Conservation (phyloP, 1,140 invertebrate genomes). For the Calephelis virginiensis region DNA sequence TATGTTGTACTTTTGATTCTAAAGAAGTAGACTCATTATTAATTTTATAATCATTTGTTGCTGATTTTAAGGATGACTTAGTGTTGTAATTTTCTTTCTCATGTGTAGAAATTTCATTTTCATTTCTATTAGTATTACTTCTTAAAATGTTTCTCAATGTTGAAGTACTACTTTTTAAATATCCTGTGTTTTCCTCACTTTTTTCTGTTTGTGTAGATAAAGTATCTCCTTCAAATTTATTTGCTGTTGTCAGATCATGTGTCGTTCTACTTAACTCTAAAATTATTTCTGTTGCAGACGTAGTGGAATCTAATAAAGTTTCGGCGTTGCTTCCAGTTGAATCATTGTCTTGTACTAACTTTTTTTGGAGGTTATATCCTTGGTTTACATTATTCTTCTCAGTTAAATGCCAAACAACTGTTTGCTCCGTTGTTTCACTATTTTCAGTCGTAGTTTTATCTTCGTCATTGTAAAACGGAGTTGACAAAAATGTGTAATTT, state of each 20-base stretch:
- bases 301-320: not conserved
- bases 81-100: not conserved
- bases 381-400: not conserved
- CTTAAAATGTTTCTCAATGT: not conserved
- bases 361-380: not conserved
- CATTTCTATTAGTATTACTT: not conserved
- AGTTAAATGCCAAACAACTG: too few species aligned
- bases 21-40: too few species aligned
- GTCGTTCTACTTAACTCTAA: not conserved
- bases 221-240: not conserved
- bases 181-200: not conserved
- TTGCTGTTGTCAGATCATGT: not conserved
- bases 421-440: too few species aligned
- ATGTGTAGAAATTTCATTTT: not conserved
- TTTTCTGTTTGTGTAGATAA: not conserved
- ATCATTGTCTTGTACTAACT: not conserved
- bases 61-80: not conserved
- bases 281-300: slow-evolving; percentile 23
- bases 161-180: not conserved
- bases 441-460: too few species aligned
- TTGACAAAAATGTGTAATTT: too few species aligned
- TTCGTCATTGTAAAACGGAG: too few species aligned
- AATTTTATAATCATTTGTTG: too few species aligned
- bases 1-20: too few species aligned
- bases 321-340: not conserved